Conservation (phyloP, 2,797 vertebrate genomes). For the Vipera ursinii region DNA sequence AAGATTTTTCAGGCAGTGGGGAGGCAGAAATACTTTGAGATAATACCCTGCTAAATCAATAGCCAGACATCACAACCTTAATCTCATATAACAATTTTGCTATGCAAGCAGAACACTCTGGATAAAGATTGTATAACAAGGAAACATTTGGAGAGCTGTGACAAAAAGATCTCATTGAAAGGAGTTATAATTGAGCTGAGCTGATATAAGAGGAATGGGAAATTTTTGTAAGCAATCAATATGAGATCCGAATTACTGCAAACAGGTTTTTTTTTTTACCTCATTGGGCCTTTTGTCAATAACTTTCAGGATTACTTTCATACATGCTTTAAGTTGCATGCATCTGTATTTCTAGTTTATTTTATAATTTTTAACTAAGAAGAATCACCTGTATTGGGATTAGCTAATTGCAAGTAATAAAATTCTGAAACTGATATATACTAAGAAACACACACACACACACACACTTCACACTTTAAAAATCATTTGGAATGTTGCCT, state of each 20-base stretch:
- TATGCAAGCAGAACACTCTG: not conserved
- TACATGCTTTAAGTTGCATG: constrained; percentile 5
- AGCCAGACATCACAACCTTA: constrained; percentile 14
- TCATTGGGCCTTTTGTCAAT: not conserved
- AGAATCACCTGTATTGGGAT: not conserved
- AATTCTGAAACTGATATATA: not conserved
- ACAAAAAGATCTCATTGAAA: constrained; percentile 11
- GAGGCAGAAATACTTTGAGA: constrained; percentile 28
- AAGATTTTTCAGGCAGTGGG: constrained; percentile 16
- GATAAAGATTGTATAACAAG: constrained; percentile 3
- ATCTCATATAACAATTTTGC: constrained; percentile 6
- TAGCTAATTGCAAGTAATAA: not conserved
- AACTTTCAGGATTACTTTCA: not conserved
- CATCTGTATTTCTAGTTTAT: not conserved
- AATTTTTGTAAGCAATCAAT: not conserved
- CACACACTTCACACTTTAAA: not conserved
- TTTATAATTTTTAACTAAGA: not conserved
- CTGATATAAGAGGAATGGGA: not conserved
- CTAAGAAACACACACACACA: not conserved
- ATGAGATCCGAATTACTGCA: not conserved
- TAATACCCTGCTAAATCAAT: constrained; percentile 15
- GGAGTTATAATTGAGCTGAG: not conserved
- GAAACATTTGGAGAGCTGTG: not conserved
- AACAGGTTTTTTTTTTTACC: constrained; percentile 6
- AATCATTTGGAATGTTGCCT: not conserved